Percentiles rank a stretch among this genome's conserved stretches.
These are phyloP conservation scores for Salvelinus namaycush DNA, from an alignment of 2,113 vertebrate species.

Conservation along the genomic window DNA sequence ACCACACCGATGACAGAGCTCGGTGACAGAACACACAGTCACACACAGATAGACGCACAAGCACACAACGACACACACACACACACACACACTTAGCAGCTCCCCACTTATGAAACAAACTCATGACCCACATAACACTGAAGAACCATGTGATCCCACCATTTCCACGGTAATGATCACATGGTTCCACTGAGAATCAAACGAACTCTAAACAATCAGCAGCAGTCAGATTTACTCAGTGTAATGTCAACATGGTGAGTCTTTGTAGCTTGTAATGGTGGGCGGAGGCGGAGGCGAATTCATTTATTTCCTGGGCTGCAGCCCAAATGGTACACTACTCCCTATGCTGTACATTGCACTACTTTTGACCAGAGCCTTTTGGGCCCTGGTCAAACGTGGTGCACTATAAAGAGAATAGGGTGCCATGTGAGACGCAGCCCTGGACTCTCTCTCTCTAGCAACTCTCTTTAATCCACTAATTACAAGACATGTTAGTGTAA, in stretches of 20 bases:
- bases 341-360: too few relatives aligned
- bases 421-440: too few relatives aligned
- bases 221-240: neutral
- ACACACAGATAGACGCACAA: neutral
- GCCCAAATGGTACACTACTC: neutral
- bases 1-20: neutral
- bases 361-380: too few relatives aligned
- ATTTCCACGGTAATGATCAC: constrained; percentile 6
- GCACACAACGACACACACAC: neutral
- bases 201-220: constrained; percentile 11
- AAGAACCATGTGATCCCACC: constrained; percentile 45
- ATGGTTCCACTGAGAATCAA: neutral
- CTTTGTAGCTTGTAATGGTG: neutral
- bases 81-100: neutral
- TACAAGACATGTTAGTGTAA: neutral
- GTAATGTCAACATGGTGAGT: neutral
- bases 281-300: neutral
- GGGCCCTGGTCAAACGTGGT: too few relatives aligned
- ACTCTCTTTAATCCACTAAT: neutral
- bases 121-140: constrained; percentile 35
- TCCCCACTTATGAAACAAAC: constrained; percentile 37
- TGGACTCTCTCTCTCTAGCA: neutral
- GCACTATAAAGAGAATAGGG: too few relatives aligned
- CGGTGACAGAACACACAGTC: neutral
- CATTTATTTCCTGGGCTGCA: neutral